Evolutionary conservation across 2,888 invertebrate species (phyloP), one percentile per base, ranked within the genome.

Genomic region (Yponomeuta malinellus): DNA sequence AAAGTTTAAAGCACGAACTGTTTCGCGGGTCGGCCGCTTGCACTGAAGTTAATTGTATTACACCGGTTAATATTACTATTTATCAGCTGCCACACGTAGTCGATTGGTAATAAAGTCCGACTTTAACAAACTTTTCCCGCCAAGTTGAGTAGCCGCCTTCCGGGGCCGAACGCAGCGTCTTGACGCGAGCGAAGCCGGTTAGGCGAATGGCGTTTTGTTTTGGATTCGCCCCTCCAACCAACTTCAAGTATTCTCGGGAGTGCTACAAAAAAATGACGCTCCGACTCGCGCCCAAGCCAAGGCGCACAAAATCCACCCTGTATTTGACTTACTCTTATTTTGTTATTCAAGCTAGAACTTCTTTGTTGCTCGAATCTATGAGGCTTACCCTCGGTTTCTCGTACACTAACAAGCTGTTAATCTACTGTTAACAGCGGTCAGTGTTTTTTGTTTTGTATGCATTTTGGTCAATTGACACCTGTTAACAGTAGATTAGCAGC

Each of bases 111-210:
- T 43, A 43, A 8, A 71, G 68, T 68, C 64, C 64, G 33, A 68
- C 59, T 31, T 43, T 8, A 43, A 33, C 48, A 74, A 73, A 72
- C 71, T 78, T 83, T 89, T 90, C 89, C 89, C 91, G 90, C 90
- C 85, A 79, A 82, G 76, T 12, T n/a, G 33, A 70, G n/a, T 67
- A 37, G 15, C 37, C 67, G 67, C 43, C 37, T 59, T 59, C 12
- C 52, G 52, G 15, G 12, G 12, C 15, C 12, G 52, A 23, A 63
- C 82, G 85, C 5, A 15, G 52, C 91, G 90, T 88, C 88, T 81
- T 81, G 79, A 84, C 87, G 77, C 85, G 75, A 80, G 79, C 82
- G 80, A 85, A 90, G 91, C 90, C 90, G 89, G 90, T 88, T 87
- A 76, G 75, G 77, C 82, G 88, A 88, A 88, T 76, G 69, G 52